phyloP scores from a whole-genome alignment of 2,113 vertebrate species.

The Chionomys nivalis region DNA sequence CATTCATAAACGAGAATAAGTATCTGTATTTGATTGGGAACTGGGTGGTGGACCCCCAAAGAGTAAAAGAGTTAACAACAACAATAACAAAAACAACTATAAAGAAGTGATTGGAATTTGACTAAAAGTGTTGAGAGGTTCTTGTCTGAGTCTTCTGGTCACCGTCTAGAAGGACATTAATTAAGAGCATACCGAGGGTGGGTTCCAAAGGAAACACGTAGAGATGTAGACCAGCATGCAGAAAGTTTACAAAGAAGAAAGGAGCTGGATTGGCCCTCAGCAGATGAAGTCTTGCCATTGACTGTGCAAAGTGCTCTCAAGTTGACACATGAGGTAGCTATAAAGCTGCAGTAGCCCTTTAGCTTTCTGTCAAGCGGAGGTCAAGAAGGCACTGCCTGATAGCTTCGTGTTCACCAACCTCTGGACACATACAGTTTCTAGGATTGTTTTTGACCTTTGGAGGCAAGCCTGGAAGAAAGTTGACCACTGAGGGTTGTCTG shows the following conservation, averaged over 20 bases:
- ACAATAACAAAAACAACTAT: no score
- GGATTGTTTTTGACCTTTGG: neutral
- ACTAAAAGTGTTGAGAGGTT: neutral
- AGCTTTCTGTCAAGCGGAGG: neutral
- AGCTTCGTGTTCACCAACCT: neutral
- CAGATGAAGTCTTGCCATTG: neutral
- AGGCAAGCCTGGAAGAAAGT: neutral
- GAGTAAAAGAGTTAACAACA: no score
- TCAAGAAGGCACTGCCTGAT: fast-evolving
- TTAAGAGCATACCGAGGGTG: neutral
- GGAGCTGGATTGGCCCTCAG: neutral
- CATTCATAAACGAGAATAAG: no score
- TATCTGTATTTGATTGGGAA: no score
- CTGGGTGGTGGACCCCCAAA: no score
- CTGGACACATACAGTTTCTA: neutral
- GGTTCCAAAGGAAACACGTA: neutral
- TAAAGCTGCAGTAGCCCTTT: neutral
- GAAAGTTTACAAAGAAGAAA: neutral
- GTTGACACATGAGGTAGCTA: neutral
- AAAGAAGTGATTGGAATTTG: neutral
- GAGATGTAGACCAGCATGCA: neutral
- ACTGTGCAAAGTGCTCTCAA: neutral
- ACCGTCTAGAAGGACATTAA: neutral
- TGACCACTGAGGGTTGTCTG: neutral
- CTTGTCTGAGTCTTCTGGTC: neutral